A percentile compares a stretch with the other conserved stretches of the same genome.
Evolutionary conservation across 1,140 invertebrate genomes (phyloP).

Genomic region (Cydia fagiglandana): DNA sequence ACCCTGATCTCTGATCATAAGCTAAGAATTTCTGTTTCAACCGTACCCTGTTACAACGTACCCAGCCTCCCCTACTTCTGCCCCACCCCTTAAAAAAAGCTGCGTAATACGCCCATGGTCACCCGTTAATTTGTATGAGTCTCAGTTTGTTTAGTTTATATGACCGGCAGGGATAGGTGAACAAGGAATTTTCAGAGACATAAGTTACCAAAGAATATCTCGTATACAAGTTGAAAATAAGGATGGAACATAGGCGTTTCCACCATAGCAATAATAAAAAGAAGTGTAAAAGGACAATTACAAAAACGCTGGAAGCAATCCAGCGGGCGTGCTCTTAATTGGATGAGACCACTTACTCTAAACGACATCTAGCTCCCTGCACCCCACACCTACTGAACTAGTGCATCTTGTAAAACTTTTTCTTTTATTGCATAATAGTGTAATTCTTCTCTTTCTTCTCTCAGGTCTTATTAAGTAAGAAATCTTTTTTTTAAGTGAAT

Average conservation of each 20-base stretch:
- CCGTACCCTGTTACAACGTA: too few relatives aligned
- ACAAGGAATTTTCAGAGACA: not conserved
- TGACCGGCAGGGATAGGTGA: not conserved
- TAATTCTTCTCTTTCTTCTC: too few relatives aligned
- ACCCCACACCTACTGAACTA: constrained; percentile 11
- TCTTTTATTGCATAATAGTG: too few relatives aligned
- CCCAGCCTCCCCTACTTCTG: too few relatives aligned
- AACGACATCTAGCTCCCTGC: constrained; percentile 58
- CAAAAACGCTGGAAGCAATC: constrained; percentile 72
- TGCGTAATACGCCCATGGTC: too few relatives aligned
- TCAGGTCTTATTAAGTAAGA: not conserved
- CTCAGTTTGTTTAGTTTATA: not conserved
- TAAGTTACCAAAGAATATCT: too few relatives aligned
- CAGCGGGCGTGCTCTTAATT: constrained; percentile 72
- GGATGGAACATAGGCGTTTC: constrained; percentile 37
- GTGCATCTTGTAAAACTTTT: constrained; percentile 8
- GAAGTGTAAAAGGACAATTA: constrained; percentile 65
- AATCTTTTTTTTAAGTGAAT: not conserved
- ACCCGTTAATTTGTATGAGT: too few relatives aligned
- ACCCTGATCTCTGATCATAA: too few relatives aligned
- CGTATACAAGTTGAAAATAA: constrained; percentile 36
- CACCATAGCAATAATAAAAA: constrained; percentile 51
- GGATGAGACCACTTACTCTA: constrained; percentile 74
- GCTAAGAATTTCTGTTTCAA: too few relatives aligned
- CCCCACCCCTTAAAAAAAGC: too few relatives aligned